phyloP scores from a whole-genome alignment of 2,888 invertebrate genomes.

The Scotopteryx bipunctaria region DNA sequence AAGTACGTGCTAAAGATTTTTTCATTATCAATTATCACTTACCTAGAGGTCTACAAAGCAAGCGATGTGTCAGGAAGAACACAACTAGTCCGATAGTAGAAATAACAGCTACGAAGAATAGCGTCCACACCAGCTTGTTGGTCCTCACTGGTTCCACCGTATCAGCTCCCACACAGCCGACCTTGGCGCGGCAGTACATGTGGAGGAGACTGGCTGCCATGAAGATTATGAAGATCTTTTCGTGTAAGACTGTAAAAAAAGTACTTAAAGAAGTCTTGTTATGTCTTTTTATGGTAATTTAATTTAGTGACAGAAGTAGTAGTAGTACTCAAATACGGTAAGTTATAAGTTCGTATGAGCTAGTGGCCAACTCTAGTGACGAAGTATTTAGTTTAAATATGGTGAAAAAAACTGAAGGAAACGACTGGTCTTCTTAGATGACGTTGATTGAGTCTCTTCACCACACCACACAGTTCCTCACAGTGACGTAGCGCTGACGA shows the following conservation, averaged over 20 bases:
- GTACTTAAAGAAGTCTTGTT: no score
- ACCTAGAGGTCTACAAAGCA: constrained; percentile 95
- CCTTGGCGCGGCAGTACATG: constrained; percentile 85
- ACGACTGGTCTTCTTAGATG: no score
- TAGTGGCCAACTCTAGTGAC: no score
- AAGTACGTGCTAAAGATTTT: neutral
- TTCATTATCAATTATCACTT: constrained; percentile 60
- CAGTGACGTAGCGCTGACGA: no score
- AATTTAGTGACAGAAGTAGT: no score
- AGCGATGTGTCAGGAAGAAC: constrained; percentile 95
- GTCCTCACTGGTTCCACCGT: constrained; percentile 81
- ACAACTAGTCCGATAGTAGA: constrained; percentile 92
- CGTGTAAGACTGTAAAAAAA: constrained; percentile 88
- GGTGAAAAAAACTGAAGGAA: no score
- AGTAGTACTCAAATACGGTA: no score
- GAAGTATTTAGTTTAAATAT: no score
- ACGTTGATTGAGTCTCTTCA: no score
- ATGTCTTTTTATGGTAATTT: no score
- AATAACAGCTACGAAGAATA: constrained; percentile 89
- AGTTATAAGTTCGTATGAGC: no score
- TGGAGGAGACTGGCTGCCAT: constrained; percentile 93
- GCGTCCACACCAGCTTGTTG: constrained; percentile 86
- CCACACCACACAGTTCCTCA: no score
- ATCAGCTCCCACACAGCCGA: constrained; percentile 70
- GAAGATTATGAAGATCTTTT: constrained; percentile 95